These are phyloP conservation scores for Microcebus tavaratra DNA, from an alignment of 2,113 vertebrate genomes.

Conservation along the genomic window DNA sequence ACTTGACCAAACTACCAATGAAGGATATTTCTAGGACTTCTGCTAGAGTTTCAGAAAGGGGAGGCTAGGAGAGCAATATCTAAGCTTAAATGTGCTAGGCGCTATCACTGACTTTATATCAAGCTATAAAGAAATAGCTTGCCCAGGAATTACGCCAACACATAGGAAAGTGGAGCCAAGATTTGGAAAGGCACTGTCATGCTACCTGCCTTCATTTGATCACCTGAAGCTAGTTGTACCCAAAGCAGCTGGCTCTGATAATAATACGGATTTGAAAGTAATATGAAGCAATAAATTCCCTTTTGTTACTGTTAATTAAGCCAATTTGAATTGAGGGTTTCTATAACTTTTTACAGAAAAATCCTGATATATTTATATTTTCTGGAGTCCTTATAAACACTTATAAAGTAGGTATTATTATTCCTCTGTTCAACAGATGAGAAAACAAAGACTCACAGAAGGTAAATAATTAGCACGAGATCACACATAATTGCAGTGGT, in stretches of 20 bases:
- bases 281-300: not conserved
- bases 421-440: not conserved
- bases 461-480: not conserved
- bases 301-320: not conserved
- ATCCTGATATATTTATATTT: not conserved
- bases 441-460: not conserved
- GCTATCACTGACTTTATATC: too few species aligned
- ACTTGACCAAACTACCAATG: not conserved
- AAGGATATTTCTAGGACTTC: not conserved
- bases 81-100: not conserved
- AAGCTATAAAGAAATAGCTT: not conserved
- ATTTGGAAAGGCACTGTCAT: not conserved
- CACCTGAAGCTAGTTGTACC: not conserved
- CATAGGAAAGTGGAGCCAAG: not conserved
- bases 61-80: not conserved
- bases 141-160: not conserved
- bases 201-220: not conserved
- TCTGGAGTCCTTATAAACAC: not conserved
- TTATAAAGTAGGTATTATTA: not conserved
- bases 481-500: not conserved
- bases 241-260: not conserved
- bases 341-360: not conserved
- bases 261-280: not conserved
- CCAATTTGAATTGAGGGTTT: not conserved
- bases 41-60: not conserved